Evolutionary conservation across 1,140 invertebrate species (phyloP).

Genomic region (Anagrus nilaparvatae): DNA sequence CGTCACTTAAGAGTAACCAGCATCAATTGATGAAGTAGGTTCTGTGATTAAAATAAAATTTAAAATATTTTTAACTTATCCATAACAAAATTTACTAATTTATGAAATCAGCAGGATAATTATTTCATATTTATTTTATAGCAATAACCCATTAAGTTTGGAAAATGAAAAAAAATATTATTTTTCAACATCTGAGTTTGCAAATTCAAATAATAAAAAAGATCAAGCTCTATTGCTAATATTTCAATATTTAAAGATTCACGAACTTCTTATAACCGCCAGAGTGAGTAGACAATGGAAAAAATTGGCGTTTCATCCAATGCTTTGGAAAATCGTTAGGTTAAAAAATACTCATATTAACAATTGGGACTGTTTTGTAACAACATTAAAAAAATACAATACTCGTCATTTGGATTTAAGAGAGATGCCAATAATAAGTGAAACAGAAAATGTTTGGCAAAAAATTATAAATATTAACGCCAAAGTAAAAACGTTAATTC

Average conservation of each 20-base stretch:
- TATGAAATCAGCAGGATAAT: conserved; percentile 2
- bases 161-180: conserved; percentile 40
- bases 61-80: conserved; percentile 2
- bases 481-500: conserved; percentile 49
- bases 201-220: no score
- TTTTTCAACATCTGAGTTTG: conserved; percentile 49
- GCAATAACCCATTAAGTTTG: conserved; percentile 23
- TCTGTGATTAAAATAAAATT: no score
- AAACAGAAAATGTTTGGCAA: conserved; percentile 54
- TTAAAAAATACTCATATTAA: conserved; percentile 72
- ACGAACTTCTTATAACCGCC: conserved; percentile 59
- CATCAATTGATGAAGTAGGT: no score
- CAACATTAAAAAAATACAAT: conserved; percentile 48
- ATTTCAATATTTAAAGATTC: conserved; percentile 70
- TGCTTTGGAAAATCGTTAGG: conserved; percentile 65
- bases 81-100: background rate
- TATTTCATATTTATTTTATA: conserved; percentile 22
- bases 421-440: conserved; percentile 60
- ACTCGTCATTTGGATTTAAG: conserved; percentile 58
- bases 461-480: conserved; percentile 54
- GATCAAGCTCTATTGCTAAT: conserved; percentile 54
- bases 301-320: conserved; percentile 56
- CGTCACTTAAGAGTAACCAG: no score
- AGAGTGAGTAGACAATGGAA: conserved; percentile 69
- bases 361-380: conserved; percentile 61